phyloP scores from a whole-genome alignment of 2,888 invertebrate species.

The Phragmatobia fuliginosa region DNA sequence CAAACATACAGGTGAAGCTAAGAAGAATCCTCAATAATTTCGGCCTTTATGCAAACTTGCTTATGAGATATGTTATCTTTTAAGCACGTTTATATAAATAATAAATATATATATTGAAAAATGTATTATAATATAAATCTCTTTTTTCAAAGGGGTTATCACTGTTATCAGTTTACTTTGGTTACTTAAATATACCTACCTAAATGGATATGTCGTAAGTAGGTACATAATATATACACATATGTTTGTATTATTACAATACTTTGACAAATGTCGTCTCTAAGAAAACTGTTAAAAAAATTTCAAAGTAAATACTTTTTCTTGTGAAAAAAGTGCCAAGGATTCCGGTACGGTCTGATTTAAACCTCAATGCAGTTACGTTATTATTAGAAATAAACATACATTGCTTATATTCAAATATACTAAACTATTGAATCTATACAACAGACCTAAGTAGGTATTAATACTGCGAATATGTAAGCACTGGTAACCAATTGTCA shows the following conservation, averaged over 20 bases:
- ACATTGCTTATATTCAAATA: no score
- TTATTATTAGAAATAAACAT: no score
- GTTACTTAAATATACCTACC: conserved; percentile 26
- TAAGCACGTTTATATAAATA: no score
- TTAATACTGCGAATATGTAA: background rate
- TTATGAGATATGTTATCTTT: conserved; percentile 14
- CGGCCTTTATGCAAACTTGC: background rate
- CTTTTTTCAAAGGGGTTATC: conserved; percentile 31
- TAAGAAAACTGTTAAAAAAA: conserved; percentile 5
- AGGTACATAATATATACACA: no score
- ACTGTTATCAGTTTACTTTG: conserved; percentile 39
- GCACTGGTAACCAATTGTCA: background rate
- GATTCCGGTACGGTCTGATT: background rate
- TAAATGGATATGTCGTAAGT: conserved; percentile 4
- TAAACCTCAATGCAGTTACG: background rate
- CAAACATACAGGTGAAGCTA: background rate
- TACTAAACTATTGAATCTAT: background rate
- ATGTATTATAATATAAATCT: conserved; percentile 29
- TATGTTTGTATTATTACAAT: no score
- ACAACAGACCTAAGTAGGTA: background rate
- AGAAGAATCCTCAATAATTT: background rate
- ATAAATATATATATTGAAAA: no score
- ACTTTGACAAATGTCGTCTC: no score
- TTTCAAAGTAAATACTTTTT: background rate
- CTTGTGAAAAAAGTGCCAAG: background rate